phyloP scores from a whole-genome alignment of 2,797 vertebrate genomes.

The Parotocinclus haroldoi region DNA sequence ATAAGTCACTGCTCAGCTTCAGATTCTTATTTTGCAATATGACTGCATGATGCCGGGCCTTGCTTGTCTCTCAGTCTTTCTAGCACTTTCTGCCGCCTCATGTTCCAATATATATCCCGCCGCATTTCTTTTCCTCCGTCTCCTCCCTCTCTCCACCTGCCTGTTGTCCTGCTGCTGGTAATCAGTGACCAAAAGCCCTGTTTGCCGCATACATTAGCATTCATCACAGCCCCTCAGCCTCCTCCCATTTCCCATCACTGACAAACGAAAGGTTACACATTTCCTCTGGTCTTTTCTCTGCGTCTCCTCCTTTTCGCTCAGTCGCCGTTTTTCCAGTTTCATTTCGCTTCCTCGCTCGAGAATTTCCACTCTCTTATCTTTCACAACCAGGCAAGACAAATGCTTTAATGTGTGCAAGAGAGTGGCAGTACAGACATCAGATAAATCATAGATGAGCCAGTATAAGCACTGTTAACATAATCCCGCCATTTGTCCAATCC shows the following conservation, averaged over 20 bases:
- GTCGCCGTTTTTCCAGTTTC: slow-evolving; percentile 13
- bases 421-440: slow-evolving; percentile 57
- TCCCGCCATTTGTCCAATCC: slow-evolving; percentile 61
- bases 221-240: slow-evolving; percentile 61
- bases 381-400: slow-evolving; percentile 57
- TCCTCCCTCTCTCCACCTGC: slow-evolving; percentile 60
- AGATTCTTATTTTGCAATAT: slow-evolving; percentile 77
- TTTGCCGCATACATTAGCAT: slow-evolving; percentile 75
- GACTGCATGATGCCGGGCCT: slow-evolving; percentile 73
- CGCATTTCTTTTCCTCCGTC: slow-evolving; percentile 71
- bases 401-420: slow-evolving; percentile 56
- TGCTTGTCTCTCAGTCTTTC: slow-evolving; percentile 84
- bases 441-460: slow-evolving; percentile 76
- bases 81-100: slow-evolving; percentile 70
- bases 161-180: slow-evolving; percentile 65
- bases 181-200: slow-evolving; percentile 67
- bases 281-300: slow-evolving; percentile 31
- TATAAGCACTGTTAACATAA: slow-evolving; percentile 68
- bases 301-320: slow-evolving; percentile 22
- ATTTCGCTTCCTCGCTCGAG: slow-evolving; percentile 31
- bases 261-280: slow-evolving; percentile 67
- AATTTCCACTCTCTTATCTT: slow-evolving; percentile 63
- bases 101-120: slow-evolving; percentile 78
- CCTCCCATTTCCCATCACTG: slow-evolving; percentile 40
- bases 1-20: slow-evolving; percentile 79